These are phyloP conservation scores for Drosophila hydei DNA, from an alignment of 1,140 invertebrate genomes.

Conservation along the genomic window DNA sequence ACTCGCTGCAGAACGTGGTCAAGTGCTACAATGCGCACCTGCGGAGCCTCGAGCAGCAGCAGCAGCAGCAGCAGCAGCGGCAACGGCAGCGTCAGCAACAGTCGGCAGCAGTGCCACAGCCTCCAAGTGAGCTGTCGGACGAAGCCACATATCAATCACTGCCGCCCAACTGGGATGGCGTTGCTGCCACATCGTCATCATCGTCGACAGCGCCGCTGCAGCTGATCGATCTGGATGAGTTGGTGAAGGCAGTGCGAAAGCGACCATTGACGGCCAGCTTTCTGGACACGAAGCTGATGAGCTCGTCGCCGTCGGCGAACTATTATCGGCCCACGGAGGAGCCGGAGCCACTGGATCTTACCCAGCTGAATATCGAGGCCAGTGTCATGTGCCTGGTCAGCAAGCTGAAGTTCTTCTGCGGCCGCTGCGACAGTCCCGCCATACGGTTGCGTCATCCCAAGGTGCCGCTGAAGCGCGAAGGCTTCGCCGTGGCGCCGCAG, in stretches of 20 bases:
- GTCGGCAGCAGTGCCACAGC: too few species aligned
- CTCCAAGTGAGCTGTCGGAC: slow-evolving; percentile 1
- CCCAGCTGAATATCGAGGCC: slow-evolving; percentile 94
- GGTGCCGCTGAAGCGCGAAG: slow-evolving; percentile 81
- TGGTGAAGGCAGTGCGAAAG: slow-evolving; percentile 8
- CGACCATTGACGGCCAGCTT: slow-evolving; percentile 84
- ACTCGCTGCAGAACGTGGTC: slow-evolving; percentile 76
- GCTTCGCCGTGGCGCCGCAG: slow-evolving; percentile 58
- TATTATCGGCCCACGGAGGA: slow-evolving; percentile 93
- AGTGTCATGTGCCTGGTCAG: slow-evolving; percentile 93
- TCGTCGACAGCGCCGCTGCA: slow-evolving; percentile 19
- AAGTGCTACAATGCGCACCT: slow-evolving; percentile 79
- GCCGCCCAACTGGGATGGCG: slow-evolving; percentile 51
- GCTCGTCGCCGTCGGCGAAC: slow-evolving; percentile 90
- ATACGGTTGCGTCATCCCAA: slow-evolving; percentile 86
- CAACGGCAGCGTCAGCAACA: too few species aligned
- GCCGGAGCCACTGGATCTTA: slow-evolving; percentile 94
- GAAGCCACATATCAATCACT: slow-evolving; percentile 78
- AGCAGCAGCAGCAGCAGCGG: too few species aligned
- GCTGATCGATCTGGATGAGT: slow-evolving; percentile 64
- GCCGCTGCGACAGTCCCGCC: slow-evolving; percentile 89
- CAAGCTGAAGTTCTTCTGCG: slow-evolving; percentile 91
- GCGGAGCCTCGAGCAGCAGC: slow-evolving; percentile 51
- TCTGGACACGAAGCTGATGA: slow-evolving; percentile 90
- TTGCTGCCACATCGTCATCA: slow-evolving; percentile 1